A percentile compares a stretch with the other conserved stretches of the same genome.
These are phyloP conservation scores for Polydesmus complanatus DNA, from an alignment of 2,888 invertebrate genomes.

Conservation along the genomic window DNA sequence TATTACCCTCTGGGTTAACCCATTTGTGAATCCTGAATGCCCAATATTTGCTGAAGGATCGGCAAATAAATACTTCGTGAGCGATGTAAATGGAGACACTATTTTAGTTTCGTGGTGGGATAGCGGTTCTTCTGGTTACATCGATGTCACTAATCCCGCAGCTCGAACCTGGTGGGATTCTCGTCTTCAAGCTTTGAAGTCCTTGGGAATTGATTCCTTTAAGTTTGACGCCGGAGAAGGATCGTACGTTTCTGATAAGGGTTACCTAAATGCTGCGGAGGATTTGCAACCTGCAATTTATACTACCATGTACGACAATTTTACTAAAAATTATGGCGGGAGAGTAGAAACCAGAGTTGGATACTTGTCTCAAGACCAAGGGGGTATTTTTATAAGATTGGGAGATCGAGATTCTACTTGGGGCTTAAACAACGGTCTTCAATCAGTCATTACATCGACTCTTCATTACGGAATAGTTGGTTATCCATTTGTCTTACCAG, in stretches of 20 bases:
- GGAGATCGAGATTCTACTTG: constrained; percentile 57
- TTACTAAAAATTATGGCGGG: constrained; percentile 35
- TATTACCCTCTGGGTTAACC: constrained; percentile 27
- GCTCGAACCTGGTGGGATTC: constrained; percentile 40
- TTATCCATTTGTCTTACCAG: constrained; percentile 59
- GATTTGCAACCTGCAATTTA: constrained; percentile 25
- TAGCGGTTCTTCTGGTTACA: constrained; percentile 37
- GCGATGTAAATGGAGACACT: constrained; percentile 27
- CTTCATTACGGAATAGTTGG: constrained; percentile 46
- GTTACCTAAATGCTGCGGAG: constrained; percentile 20
- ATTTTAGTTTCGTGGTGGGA: constrained; percentile 38
- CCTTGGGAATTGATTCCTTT: constrained; percentile 54
- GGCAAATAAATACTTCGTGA: constrained; percentile 35
- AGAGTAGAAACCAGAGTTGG: constrained; percentile 56
- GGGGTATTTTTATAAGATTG: constrained; percentile 59
- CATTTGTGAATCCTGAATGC: constrained; percentile 28
- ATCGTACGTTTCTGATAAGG: constrained; percentile 47
- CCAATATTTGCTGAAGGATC: constrained; percentile 24
- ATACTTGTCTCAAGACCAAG: constrained; percentile 47
- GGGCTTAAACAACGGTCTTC: constrained; percentile 51
- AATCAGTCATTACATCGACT: constrained; percentile 55
- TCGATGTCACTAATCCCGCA: constrained; percentile 58
- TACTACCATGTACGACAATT: constrained; percentile 23
- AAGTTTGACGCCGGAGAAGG: constrained; percentile 73
- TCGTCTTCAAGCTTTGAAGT: constrained; percentile 36